Evolutionary conservation across 2,797 vertebrate species (phyloP).

Genomic region (Yasuhikotakia modesta): DNA sequence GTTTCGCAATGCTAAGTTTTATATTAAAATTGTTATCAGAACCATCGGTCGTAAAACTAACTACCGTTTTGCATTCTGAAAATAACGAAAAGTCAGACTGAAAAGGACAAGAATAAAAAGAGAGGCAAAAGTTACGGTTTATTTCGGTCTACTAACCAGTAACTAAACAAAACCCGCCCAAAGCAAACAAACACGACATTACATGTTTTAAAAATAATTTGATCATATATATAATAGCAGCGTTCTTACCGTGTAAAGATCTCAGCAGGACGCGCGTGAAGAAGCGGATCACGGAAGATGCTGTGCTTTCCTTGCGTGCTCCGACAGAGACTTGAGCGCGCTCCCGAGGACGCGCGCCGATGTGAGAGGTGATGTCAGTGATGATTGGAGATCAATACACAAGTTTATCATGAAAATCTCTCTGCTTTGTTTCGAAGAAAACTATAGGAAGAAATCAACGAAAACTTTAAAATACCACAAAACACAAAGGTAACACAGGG

Average conservation of each 20-base stretch:
- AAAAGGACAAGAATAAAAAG: background rate
- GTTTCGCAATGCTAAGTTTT: background rate
- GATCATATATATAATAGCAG: background rate
- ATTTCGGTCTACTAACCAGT: background rate
- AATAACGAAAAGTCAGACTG: background rate
- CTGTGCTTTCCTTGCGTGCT: constrained; percentile 54
- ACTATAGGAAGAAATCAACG: no score
- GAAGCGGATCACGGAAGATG: constrained; percentile 19
- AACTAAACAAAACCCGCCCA: background rate
- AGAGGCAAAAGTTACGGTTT: constrained; percentile 8
- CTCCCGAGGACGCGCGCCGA: constrained; percentile 64
- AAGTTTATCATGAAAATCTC: background rate
- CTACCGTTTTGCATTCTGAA: background rate
- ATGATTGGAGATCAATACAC: constrained; percentile 34
- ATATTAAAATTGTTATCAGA: background rate
- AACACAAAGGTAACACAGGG: no score
- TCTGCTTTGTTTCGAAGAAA: no score
- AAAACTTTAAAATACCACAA: no score
- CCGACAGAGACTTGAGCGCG: constrained; percentile 63
- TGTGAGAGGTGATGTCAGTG: constrained; percentile 54
- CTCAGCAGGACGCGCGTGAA: constrained; percentile 11
- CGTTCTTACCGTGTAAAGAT: constrained; percentile 14
- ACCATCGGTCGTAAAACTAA: background rate
- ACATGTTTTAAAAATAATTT: background rate
- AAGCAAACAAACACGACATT: background rate